A percentile compares a stretch with the other conserved stretches of the same genome.
phyloP scores from a whole-genome alignment of 2,113 vertebrate species.

The Meriones unguiculatus region DNA sequence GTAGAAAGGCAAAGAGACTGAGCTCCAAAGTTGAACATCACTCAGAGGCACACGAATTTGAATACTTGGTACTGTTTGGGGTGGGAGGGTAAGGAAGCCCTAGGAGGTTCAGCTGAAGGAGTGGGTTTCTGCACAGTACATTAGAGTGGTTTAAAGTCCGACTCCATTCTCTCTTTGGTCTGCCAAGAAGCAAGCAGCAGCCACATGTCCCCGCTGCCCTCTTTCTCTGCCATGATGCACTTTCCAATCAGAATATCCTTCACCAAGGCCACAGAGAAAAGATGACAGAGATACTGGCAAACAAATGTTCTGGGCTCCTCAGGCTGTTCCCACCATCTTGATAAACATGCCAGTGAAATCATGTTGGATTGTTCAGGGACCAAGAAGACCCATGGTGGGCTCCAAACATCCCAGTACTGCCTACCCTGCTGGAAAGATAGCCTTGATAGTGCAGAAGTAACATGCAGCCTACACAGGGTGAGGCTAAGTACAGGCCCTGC shows the following conservation, averaged over 20 bases:
- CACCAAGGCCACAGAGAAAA: conserved; percentile 76
- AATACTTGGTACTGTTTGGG: neutral
- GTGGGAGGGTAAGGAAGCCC: neutral
- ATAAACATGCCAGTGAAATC: conserved; percentile 78
- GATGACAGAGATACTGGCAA: conserved; percentile 75
- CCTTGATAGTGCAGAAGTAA: fast-evolving
- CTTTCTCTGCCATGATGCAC: neutral
- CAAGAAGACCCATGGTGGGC: conserved; percentile 57
- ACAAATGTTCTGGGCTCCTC: conserved; percentile 74
- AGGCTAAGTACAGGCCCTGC: neutral
- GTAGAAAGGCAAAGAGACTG: neutral
- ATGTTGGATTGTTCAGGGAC: conserved; percentile 72
- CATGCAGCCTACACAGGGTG: fast-evolving
- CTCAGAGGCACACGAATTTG: neutral
- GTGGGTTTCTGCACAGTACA: neutral
- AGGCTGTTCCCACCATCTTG: conserved; percentile 79
- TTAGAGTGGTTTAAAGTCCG: neutral
- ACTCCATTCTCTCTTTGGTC: neutral
- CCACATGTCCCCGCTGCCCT: neutral
- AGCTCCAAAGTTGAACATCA: too few species aligned
- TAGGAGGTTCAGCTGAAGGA: neutral
- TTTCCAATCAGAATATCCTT: conserved; percentile 61
- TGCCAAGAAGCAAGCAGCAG: neutral
- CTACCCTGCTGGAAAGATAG: neutral
- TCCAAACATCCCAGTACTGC: conserved; percentile 29